These are phyloP conservation scores for Euphydryas editha DNA, from an alignment of 2,888 invertebrate genomes.

Conservation along the genomic window DNA sequence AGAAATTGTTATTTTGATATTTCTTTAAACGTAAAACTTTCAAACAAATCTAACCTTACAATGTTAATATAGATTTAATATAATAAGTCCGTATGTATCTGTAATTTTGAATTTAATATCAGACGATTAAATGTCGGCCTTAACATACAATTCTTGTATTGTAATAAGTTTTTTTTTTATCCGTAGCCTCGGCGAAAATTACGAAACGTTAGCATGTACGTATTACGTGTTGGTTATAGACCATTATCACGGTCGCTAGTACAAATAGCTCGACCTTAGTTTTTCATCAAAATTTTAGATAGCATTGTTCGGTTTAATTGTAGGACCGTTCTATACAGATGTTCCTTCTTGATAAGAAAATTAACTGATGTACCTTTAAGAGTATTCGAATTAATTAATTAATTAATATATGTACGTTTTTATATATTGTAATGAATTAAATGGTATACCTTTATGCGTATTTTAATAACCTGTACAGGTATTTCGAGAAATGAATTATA, in stretches of 20 bases:
- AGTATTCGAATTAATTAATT: too few relatives aligned
- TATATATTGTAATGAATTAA: too few relatives aligned
- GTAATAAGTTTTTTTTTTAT: constrained; percentile 36
- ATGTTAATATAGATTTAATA: too few relatives aligned
- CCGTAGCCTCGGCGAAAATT: constrained; percentile 39
- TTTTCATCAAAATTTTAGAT: constrained; percentile 22
- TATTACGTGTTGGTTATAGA: constrained; percentile 43
- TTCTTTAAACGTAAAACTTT: too few relatives aligned
- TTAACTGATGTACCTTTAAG: too few relatives aligned
- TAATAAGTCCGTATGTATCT: too few relatives aligned
- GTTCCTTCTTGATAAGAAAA: neutral
- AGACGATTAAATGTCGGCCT: constrained; percentile 38
- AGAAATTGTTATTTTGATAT: too few relatives aligned
- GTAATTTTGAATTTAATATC: constrained; percentile 11
- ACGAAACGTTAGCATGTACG: constrained; percentile 44
- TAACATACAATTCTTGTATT: constrained; percentile 42
- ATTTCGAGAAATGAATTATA: too few relatives aligned
- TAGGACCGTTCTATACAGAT: neutral
- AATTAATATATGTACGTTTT: too few relatives aligned
- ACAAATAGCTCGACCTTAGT: constrained; percentile 27
- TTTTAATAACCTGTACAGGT: too few relatives aligned
- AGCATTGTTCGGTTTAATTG: constrained; percentile 9
- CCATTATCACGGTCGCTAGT: constrained; percentile 35
- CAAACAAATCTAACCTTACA: too few relatives aligned
- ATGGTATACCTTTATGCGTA: too few relatives aligned